Evolutionary conservation across 2,797 vertebrate genomes (phyloP).

Genomic region (Setipinna tenuifilis): DNA sequence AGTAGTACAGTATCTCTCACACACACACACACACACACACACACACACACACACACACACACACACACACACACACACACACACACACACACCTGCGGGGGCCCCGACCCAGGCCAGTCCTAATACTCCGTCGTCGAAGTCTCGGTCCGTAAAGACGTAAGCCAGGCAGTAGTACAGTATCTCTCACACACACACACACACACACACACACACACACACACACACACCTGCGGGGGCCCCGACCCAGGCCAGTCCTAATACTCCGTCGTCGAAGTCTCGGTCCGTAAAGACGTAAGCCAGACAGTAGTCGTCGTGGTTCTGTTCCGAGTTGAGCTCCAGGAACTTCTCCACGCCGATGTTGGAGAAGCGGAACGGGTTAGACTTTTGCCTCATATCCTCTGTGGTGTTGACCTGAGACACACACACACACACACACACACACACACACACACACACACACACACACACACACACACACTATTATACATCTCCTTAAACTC

Average conservation of each 20-base stretch:
- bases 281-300: constrained; percentile 98
- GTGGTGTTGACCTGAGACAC: constrained; percentile 90
- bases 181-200: too few relatives aligned
- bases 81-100: constrained; percentile 84
- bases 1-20: constrained; percentile 75
- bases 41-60: not conserved
- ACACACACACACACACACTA: not conserved
- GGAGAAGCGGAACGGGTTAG: constrained; percentile 95
- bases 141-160: constrained; percentile 96
- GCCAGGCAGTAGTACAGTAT: constrained; percentile 88
- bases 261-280: constrained; percentile 96
- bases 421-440: not conserved
- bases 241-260: constrained; percentile 96
- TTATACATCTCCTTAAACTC: too few relatives aligned
- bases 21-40: constrained; percentile 1
- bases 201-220: not conserved
- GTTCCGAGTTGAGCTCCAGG: constrained; percentile 94
- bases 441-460: not conserved
- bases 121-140: constrained; percentile 96
- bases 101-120: constrained; percentile 98
- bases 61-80: not conserved
- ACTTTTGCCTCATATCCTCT: constrained; percentile 83
- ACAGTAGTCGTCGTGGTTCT: constrained; percentile 98
- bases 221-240: constrained; percentile 93
- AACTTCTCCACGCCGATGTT: constrained; percentile 99